Conservation (phyloP, 2,888 invertebrate genomes). For the Drosophila lacicola region DNA sequence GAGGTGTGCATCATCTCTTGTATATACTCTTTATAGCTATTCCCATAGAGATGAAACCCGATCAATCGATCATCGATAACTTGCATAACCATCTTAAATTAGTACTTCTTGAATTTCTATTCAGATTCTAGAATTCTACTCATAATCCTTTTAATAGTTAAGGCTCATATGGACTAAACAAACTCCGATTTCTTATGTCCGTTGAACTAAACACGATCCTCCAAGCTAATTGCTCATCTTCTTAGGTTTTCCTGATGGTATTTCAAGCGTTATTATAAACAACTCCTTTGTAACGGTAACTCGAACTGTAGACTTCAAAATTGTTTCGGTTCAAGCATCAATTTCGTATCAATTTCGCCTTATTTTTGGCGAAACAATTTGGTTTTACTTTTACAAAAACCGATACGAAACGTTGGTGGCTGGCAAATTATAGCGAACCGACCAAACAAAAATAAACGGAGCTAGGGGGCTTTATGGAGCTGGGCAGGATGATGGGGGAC, state of each 20-base stretch:
- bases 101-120: no score
- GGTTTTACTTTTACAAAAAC: slow-evolving; percentile 72
- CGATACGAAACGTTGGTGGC: slow-evolving; percentile 44
- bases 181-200: no score
- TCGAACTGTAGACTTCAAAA: slow-evolving; percentile 10
- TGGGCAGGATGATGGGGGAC: slow-evolving; percentile 15
- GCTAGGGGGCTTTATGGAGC: slow-evolving; percentile 11
- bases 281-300: slow-evolving; percentile 34
- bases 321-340: slow-evolving; percentile 52
- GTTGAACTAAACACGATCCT: no score
- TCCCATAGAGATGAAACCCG: no score
- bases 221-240: background rate
- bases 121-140: no score
- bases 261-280: background rate
- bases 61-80: no score
- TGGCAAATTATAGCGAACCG: slow-evolving; percentile 65
- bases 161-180: no score
- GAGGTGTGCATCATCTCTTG: no score
- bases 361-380: slow-evolving; percentile 65
- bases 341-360: slow-evolving; percentile 73
- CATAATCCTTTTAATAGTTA: no score
- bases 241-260: no score
- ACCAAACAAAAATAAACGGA: slow-evolving; percentile 3
- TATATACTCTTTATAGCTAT: no score
- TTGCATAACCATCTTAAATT: no score